These are phyloP conservation scores for Microplitis mediator DNA, from an alignment of 1,140 invertebrate species.

Conservation along the genomic window DNA sequence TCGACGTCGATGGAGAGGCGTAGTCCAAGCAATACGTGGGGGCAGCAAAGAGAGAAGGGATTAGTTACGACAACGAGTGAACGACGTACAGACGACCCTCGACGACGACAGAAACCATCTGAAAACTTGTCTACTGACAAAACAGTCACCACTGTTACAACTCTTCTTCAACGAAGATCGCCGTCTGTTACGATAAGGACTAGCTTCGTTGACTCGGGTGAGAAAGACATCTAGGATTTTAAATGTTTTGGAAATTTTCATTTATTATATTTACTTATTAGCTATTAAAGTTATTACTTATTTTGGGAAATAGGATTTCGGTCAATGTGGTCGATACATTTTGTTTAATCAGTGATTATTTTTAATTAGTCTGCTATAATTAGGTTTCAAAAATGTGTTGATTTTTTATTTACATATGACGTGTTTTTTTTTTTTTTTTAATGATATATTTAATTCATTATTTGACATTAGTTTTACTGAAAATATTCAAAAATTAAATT, in stretches of 20 bases:
- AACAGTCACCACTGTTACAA: slow-evolving; percentile 45
- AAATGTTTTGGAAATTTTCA: background rate
- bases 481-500: too few species aligned
- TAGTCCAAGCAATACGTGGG: slow-evolving; percentile 21
- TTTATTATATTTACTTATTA: too few species aligned
- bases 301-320: background rate
- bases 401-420: too few species aligned
- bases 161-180: slow-evolving; percentile 47
- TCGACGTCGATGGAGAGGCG: slow-evolving; percentile 28
- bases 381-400: too few species aligned
- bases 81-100: slow-evolving; percentile 20
- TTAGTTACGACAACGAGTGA: slow-evolving; percentile 2
- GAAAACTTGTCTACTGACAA: slow-evolving; percentile 42
- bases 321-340: background rate
- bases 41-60: slow-evolving; percentile 33
- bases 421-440: too few species aligned
- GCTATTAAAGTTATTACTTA: too few species aligned
- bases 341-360: too few species aligned
- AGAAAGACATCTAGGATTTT: background rate
- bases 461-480: too few species aligned
- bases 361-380: too few species aligned
- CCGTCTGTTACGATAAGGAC: slow-evolving; percentile 50
- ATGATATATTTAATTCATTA: too few species aligned
- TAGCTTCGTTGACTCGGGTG: slow-evolving; percentile 30
- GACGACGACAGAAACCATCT: slow-evolving; percentile 24